These are phyloP conservation scores for Nycticebus coucang DNA, from an alignment of 2,113 vertebrate genomes.

Conservation along the genomic window DNA sequence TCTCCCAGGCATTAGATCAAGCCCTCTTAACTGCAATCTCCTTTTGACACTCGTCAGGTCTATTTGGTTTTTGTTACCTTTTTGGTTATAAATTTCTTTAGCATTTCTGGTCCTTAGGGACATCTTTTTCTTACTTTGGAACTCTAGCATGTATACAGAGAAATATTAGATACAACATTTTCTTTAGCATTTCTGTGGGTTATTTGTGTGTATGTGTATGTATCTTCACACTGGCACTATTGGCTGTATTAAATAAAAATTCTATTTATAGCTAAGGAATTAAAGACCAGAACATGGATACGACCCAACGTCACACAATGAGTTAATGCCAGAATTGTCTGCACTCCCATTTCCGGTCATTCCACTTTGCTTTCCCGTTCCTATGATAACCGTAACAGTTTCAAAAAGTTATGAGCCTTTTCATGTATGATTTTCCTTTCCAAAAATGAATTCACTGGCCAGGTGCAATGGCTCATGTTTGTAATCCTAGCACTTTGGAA, in stretches of 20 bases:
- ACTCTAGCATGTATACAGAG: not conserved
- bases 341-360: not conserved
- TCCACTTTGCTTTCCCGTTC: not conserved
- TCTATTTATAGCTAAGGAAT: constrained; percentile 13
- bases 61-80: not conserved
- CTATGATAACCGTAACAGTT: not conserved
- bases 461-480: no score
- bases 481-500: no score
- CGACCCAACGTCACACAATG: not conserved
- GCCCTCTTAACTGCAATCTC: not conserved
- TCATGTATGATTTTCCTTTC: not conserved
- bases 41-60: not conserved
- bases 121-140: not conserved
- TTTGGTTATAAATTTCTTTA: not conserved
- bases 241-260: not conserved
- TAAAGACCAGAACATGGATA: not conserved
- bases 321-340: not conserved
- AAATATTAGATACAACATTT: not conserved
- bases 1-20: not conserved
- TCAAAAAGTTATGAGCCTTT: not conserved
- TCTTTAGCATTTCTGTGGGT: not conserved
- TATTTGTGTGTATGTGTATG: not conserved
- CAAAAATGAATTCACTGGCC: not conserved
- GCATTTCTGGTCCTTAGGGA: not conserved
- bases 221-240: not conserved